These are phyloP conservation scores for Tenthredo distinguenda DNA, from an alignment of 2,888 invertebrate genomes.

Conservation along the genomic window DNA sequence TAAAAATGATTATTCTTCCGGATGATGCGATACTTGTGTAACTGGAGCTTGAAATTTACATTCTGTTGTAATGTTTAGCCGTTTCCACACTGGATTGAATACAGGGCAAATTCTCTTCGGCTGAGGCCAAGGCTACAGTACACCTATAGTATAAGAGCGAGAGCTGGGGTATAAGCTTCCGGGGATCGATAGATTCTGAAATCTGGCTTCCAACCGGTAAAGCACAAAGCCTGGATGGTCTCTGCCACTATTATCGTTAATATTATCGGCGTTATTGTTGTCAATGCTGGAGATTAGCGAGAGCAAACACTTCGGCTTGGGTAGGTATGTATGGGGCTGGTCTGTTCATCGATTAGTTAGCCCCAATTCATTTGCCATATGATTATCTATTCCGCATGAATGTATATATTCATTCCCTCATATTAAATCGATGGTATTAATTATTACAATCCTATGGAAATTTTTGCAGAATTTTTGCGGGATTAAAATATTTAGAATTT, in stretches of 20 bases:
- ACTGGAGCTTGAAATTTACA: neutral
- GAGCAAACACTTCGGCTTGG: conserved; percentile 15
- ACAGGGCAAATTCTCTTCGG: neutral
- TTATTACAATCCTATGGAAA: too few species aligned
- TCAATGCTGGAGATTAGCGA: conserved; percentile 20
- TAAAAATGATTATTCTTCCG: neutral
- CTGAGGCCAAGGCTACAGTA: neutral
- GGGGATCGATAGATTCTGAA: conserved; percentile 41
- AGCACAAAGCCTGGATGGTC: conserved; percentile 23
- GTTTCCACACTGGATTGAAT: neutral
- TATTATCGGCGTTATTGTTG: conserved; percentile 44
- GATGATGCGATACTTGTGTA: neutral
- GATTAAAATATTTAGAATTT: too few species aligned
- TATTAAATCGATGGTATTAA: too few species aligned
- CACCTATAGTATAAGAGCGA: neutral
- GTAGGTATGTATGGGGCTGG: neutral
- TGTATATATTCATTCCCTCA: too few species aligned
- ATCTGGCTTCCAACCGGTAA: conserved; percentile 34
- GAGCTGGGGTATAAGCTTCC: conserved; percentile 18
- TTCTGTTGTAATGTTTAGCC: neutral
- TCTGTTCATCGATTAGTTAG: conserved; percentile 21
- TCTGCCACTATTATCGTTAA: neutral
- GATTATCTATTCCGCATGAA: neutral
- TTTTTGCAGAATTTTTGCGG: too few species aligned
- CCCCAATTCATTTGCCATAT: neutral